Percentiles rank a stretch among this genome's conserved stretches.
phyloP scores from a whole-genome alignment of 2,113 vertebrate genomes.

The Micromys minutus region DNA sequence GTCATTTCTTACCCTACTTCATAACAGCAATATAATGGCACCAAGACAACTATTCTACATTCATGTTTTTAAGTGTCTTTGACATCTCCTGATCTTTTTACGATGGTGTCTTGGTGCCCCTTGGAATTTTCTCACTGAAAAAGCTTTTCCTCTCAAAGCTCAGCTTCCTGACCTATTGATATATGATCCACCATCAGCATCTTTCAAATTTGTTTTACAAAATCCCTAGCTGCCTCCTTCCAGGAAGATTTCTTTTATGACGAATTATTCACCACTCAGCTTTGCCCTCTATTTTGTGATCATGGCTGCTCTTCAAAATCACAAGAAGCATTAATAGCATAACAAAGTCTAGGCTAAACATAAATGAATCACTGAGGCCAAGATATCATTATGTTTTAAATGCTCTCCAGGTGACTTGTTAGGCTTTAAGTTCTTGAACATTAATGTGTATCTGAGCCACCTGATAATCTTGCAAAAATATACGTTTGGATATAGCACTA shows the following conservation, averaged over 20 bases:
- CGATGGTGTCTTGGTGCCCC: no score
- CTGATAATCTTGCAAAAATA: neutral
- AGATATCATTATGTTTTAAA: neutral
- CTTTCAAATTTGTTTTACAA: neutral
- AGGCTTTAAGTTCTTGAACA: neutral
- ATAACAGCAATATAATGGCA: neutral
- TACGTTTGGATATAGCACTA: neutral
- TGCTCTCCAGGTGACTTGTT: neutral
- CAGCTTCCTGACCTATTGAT: neutral
- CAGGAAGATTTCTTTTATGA: neutral
- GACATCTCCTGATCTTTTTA: neutral
- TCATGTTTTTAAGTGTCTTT: conserved; percentile 20
- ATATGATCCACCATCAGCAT: neutral
- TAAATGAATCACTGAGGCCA: neutral
- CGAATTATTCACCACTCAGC: neutral
- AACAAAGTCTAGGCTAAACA: neutral
- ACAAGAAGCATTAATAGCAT: neutral
- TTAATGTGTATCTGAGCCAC: neutral
- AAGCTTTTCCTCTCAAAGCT: neutral
- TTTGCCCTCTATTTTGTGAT: neutral
- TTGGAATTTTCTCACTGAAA: conserved; percentile 22
- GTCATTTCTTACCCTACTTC: neutral
- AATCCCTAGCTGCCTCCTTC: neutral
- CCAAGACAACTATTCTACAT: neutral
- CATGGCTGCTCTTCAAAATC: neutral